Evolutionary conservation across 1,140 invertebrate species (phyloP), one percentile per base, ranked within the genome.

Genomic region (Hylyphantes graminicola): DNA sequence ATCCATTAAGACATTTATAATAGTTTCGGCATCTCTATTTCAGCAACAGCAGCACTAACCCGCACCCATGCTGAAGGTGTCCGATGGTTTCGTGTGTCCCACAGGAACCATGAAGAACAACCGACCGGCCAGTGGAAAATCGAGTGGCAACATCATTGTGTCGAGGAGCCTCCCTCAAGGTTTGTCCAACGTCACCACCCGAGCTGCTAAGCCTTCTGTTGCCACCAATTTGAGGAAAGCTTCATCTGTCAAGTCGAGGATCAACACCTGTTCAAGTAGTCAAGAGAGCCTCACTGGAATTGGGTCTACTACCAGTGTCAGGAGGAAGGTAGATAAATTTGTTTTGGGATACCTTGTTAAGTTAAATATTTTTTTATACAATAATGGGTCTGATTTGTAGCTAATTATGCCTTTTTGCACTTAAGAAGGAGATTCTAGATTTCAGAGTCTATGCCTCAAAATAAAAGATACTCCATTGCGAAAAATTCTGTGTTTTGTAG

Each of bases 41-140:
- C 35, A 35, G 21, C 57, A 76, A 21, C 12, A 19, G 51, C 50
- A 76, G 48, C 21, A 12, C 17, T 83, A 73, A 17, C 4, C 8
- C 4, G 48, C 15, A 15, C 57, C 12, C 48, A 75, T 64, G 21
- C 63, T 83, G 51, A 83, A 65, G 15, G 70, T 74, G 68, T 17
- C 67, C 57, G 19, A 83, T 21, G 48, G 57, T 74, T 67, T 65
- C 13, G 57, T 61, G 3, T n/a, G 50, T 54, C 57, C 17, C 12
- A 17, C 74, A 17, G 70, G 51, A 75, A 35, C 57, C 80, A 83
- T 83, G 80, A 83, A 83, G 72, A 83, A 83, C 80, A 83, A 74
- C 80, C 74, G 75, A 65, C 80, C 80, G 48, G 19, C 50, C 12
- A 65, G 80, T 75, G 80, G 70, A 53, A 83, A 83, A 65, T 70